Percentiles rank a stretch among this genome's conserved stretches.
Evolutionary conservation across 2,888 invertebrate genomes (phyloP).

Genomic region (Oxytorus armatus): DNA sequence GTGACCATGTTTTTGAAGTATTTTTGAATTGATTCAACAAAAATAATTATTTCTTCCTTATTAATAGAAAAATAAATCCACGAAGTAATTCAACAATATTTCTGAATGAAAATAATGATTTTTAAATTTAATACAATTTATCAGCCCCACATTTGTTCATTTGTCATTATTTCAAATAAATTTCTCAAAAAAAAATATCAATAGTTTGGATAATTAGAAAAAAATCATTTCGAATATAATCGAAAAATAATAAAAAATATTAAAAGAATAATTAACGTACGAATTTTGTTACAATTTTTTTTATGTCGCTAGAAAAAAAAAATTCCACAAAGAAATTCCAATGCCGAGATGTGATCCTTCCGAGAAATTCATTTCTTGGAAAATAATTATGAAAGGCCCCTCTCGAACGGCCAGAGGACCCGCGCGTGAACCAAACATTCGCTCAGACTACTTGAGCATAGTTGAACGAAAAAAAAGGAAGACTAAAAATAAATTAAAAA

Average conservation of each 20-base stretch:
- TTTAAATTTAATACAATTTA: neutral
- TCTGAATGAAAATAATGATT: too few species aligned
- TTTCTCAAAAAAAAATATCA: too few species aligned
- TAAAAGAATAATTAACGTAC: too few species aligned
- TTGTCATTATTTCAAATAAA: too few species aligned
- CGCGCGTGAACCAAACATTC: slow-evolving; percentile 4
- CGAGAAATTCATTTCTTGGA: slow-evolving; percentile 47
- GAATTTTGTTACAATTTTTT: neutral
- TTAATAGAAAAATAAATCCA: too few species aligned
- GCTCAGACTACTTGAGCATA: slow-evolving; percentile 41
- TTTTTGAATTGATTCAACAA: too few species aligned
- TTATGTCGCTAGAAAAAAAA: neutral
- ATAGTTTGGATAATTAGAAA: neutral
- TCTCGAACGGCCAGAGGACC: slow-evolving; percentile 12
- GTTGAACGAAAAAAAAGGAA: slow-evolving; percentile 19
- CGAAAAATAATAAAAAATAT: neutral
- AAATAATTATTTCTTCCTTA: too few species aligned
- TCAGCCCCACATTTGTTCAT: neutral
- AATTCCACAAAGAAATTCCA: neutral
- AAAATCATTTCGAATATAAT: neutral
- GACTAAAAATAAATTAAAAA: too few species aligned
- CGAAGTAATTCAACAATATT: too few species aligned
- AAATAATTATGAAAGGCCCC: slow-evolving; percentile 42
- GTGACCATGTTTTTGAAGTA: too few species aligned
- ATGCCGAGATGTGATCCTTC: slow-evolving; percentile 20